Evolutionary conservation across 2,797 vertebrate genomes (phyloP), one percentile per base, ranked within the genome.

Genomic region (Parotocinclus haroldoi): DNA sequence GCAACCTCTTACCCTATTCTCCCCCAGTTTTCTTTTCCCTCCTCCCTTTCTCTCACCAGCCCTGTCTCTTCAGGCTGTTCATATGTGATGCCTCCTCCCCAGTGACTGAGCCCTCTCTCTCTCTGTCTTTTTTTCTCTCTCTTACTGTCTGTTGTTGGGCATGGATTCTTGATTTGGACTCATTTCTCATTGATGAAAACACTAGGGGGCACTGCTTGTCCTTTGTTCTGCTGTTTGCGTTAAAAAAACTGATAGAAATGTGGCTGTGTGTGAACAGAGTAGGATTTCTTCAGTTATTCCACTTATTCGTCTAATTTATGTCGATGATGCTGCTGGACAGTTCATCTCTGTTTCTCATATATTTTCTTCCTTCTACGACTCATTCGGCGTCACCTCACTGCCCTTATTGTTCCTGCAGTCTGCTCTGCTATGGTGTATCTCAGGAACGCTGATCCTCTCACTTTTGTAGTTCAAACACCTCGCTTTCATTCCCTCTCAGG

Each of bases 131-230:
- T 12, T 10, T 1, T 1, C 42, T 58, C 55, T 52, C 42, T 64
- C 51, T 66, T 49, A 45, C 60, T 59, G 79, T 74, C 68, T 75
- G 64, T 68, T 72, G 66, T 58, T 69, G 76, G 76, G 80, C 69
- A 76, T 81, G 82, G 77, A 78, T 81, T 78, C 84, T 86, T 87
- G 80, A 86, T 86, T 86, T 87, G 78, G 76, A 84, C 79, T 78
- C 76, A 87, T 87, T 86, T 88, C 86, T 81, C 81, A 86, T 88
- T 88, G 82, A 85, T 88, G 78, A 80, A 90, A 92, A 95, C 96
- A 93, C 95, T 96, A 98, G 96, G 92, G 96, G 96, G 95, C 96
- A 95, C 92, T 98, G 95, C 93, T 89, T 92, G 89, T 95, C 95
- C 92, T 98, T 89, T 80, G 80, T 93, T 94, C 79, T 58, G 86